These are phyloP conservation scores for Eueremaeus valkanovi DNA, from an alignment of 2,888 invertebrate species.

Conservation along the genomic window DNA sequence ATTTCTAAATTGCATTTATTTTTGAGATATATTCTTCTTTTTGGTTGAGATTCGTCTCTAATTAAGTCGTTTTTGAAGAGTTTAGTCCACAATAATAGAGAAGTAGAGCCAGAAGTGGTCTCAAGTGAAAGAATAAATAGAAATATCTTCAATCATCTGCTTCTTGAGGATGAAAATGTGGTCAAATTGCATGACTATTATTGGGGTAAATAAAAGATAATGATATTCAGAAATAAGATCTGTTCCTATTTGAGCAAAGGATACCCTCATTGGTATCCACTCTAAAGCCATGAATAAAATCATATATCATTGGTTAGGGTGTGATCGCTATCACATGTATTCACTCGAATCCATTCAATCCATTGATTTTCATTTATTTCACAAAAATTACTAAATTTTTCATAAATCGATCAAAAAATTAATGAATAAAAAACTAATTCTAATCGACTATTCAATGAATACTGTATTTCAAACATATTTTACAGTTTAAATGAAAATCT, in stretches of 20 bases:
- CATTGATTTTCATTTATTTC: constrained; percentile 4
- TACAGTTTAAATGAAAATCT: too few relatives aligned
- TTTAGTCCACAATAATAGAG: background rate
- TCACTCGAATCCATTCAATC: background rate
- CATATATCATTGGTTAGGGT: constrained; percentile 6
- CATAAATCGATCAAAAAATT: background rate
- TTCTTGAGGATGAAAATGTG: background rate
- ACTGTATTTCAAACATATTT: too few relatives aligned
- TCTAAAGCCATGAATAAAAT: background rate
- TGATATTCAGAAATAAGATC: constrained; percentile 12
- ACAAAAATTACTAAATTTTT: background rate
- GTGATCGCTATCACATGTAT: background rate
- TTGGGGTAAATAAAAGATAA: constrained; percentile 17
- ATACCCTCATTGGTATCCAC: background rate
- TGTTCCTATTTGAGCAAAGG: constrained; percentile 1
- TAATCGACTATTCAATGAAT: too few relatives aligned
- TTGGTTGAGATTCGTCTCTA: background rate
- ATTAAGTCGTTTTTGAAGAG: background rate
- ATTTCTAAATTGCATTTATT: background rate
- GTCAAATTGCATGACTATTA: background rate
- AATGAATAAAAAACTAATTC: too few relatives aligned
- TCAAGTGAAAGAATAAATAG: background rate
- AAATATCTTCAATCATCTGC: background rate
- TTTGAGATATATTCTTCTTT: background rate
- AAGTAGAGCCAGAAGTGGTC: background rate